These are phyloP conservation scores for Nothoprocta pentlandii DNA, from an alignment of 2,113 vertebrate species.

Conservation along the genomic window DNA sequence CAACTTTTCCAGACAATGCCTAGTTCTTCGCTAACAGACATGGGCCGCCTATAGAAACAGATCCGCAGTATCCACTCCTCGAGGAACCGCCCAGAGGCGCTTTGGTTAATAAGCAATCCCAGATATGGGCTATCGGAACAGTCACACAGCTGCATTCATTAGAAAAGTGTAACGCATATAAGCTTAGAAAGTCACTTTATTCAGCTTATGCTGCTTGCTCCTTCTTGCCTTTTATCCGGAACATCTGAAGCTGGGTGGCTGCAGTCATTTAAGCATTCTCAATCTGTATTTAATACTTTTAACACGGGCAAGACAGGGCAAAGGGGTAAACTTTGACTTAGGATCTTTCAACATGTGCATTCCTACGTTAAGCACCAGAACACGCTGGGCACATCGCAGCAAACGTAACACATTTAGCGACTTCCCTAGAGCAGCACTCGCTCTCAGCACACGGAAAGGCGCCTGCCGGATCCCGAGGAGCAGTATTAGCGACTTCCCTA, in stretches of 20 bases:
- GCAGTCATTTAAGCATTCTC: neutral
- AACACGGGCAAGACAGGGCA: neutral
- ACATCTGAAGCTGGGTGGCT: neutral
- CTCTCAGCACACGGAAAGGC: too few relatives aligned
- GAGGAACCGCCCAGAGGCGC: neutral
- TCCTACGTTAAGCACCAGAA: neutral
- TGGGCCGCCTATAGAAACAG: accelerated
- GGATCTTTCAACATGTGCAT: neutral
- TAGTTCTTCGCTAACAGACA: neutral
- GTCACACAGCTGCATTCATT: neutral
- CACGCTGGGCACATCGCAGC: accelerated
- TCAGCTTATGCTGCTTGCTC: neutral
- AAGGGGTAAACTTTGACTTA: neutral
- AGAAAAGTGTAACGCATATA: neutral
- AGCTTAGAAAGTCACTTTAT: neutral
- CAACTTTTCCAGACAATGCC: neutral
- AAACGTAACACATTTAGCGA: too few relatives aligned
- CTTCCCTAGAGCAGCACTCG: too few relatives aligned
- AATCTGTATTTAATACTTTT: neutral
- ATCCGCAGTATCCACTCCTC: neutral
- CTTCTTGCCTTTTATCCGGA: neutral
- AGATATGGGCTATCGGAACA: neutral
- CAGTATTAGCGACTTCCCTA: too few relatives aligned
- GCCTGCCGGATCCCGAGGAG: too few relatives aligned
- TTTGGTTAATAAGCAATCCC: neutral